phyloP scores from a whole-genome alignment of 1,140 invertebrate genomes.

The Cataglyphis hispanica region DNA sequence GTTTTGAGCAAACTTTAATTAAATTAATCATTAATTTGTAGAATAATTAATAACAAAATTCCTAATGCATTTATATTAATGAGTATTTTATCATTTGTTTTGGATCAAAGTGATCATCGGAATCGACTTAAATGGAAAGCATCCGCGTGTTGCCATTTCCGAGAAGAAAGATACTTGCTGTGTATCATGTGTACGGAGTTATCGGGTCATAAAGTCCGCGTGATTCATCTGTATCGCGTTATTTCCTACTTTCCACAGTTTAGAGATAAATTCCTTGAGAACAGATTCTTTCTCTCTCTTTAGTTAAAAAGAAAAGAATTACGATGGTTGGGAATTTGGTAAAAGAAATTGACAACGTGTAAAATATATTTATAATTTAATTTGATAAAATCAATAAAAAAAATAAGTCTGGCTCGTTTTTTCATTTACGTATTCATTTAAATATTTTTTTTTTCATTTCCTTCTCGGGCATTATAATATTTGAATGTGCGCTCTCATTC shows the following conservation, averaged over 20 bases:
- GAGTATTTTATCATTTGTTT: no score
- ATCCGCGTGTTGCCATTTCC: neutral
- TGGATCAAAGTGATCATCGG: no score
- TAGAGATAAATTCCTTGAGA: slow-evolving; percentile 2
- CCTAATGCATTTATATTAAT: no score
- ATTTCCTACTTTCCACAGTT: slow-evolving; percentile 18
- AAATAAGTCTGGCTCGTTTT: neutral
- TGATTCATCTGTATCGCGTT: slow-evolving; percentile 17
- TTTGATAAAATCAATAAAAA: neutral
- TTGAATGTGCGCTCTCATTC: neutral
- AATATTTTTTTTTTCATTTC: neutral
- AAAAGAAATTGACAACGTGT: neutral
- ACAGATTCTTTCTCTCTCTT: neutral
- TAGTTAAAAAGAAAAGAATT: neutral
- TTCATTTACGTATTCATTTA: no score
- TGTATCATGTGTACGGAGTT: neutral
- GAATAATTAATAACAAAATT: no score
- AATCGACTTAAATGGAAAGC: no score
- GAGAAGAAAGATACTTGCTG: neutral
- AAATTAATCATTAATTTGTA: no score
- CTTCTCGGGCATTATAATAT: neutral
- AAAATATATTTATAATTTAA: neutral
- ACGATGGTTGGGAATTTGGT: neutral
- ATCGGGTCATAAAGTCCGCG: neutral
- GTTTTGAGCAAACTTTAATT: no score